phyloP scores from a whole-genome alignment of 2,113 vertebrate species.

The Dunckerocampus dactyliophorus region DNA sequence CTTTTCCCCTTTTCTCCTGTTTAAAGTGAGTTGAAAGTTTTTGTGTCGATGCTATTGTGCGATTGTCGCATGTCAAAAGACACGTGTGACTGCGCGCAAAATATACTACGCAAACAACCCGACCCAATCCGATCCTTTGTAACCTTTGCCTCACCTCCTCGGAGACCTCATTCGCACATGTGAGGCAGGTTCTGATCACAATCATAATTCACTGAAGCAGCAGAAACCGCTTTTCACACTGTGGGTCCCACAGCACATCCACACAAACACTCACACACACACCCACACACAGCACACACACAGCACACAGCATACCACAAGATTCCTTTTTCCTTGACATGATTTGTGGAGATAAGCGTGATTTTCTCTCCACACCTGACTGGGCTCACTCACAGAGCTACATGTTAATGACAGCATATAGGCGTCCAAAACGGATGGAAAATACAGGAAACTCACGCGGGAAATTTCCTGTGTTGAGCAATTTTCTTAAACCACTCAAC shows the following conservation, averaged over 20 bases:
- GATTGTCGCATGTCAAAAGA: not conserved
- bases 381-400: not conserved
- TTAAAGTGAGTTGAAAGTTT: not conserved
- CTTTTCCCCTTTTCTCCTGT: not conserved
- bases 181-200: constrained; percentile 2
- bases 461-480: not conserved
- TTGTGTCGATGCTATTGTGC: not conserved
- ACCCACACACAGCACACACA: not conserved
- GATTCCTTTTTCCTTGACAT: not conserved
- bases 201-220: not conserved
- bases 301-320: not conserved
- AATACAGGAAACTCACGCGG: not conserved
- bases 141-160: not conserved
- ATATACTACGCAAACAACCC: not conserved
- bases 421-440: not conserved
- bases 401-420: not conserved
- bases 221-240: not conserved
- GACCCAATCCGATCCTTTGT: not conserved
- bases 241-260: not conserved
- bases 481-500: not conserved
- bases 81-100: not conserved
- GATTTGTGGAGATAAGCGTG: not conserved
- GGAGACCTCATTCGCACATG: not conserved
- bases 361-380: constrained; percentile 2
- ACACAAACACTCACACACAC: not conserved